A percentile compares a stretch with the other conserved stretches of the same genome.
Evolutionary conservation across 2,797 vertebrate species (phyloP).

Genomic region (Eurystomus glaucurus): DNA sequence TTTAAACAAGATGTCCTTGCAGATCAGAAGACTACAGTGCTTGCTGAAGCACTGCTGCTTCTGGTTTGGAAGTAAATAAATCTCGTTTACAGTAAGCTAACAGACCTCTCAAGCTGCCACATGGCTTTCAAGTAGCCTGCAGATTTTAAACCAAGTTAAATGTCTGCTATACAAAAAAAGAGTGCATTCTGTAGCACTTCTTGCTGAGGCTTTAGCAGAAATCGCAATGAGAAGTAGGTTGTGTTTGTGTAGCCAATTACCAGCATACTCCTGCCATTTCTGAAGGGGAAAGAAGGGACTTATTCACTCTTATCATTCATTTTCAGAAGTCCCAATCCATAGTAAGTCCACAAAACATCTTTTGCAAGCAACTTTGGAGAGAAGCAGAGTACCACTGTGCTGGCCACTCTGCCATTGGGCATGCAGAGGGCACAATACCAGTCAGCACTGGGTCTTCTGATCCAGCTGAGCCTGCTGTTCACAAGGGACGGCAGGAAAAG

Average conservation of each 20-base stretch:
- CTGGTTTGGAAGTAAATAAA: slow-evolving; percentile 33
- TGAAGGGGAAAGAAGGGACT: neutral
- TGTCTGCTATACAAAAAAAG: neutral
- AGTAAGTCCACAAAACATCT: neutral
- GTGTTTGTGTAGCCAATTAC: neutral
- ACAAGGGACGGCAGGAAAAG: neutral
- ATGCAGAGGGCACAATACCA: neutral
- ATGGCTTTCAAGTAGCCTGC: neutral
- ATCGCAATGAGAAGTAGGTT: neutral
- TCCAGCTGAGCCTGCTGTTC: neutral
- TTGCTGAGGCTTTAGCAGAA: slow-evolving; percentile 49
- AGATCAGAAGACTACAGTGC: neutral
- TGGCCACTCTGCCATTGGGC: fast-evolving
- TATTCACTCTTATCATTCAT: neutral
- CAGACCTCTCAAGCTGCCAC: slow-evolving; percentile 1
- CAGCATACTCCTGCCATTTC: neutral
- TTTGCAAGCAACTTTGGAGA: neutral
- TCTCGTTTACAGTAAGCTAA: slow-evolving; percentile 25
- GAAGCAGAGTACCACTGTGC: fast-evolving
- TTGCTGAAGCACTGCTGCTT: neutral
- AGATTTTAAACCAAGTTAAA: slow-evolving; percentile 41
- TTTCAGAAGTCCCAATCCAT: neutral
- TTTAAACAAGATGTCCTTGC: neutral
- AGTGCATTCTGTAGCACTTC: neutral
- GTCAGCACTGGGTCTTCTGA: neutral